Percentiles rank a stretch among this genome's conserved stretches.
phyloP scores from a whole-genome alignment of 2,888 invertebrate genomes.

The Galerucella nymphaeae region DNA sequence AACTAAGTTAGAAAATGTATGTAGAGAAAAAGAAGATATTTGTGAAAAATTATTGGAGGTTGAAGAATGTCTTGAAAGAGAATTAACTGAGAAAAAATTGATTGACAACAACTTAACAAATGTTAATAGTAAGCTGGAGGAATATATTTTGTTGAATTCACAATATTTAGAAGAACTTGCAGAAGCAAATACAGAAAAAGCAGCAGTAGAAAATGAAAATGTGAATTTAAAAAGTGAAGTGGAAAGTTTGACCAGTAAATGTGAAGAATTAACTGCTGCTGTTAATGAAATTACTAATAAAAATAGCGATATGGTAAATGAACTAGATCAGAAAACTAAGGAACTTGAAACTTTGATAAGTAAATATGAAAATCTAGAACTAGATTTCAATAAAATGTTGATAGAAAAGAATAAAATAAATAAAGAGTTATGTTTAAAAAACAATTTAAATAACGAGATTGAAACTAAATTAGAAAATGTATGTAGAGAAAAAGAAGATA shows the following conservation, averaged over 20 bases:
- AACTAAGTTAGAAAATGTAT: neutral
- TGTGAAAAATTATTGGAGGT: neutral
- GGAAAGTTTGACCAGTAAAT: slow-evolving; percentile 2
- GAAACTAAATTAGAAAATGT: neutral
- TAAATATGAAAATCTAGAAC: slow-evolving; percentile 1
- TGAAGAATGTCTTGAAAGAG: neutral
- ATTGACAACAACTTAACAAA: neutral
- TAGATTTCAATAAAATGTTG: neutral
- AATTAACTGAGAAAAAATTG: neutral
- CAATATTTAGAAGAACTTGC: slow-evolving; percentile 7
- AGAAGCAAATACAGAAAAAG: neutral
- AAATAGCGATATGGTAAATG: no score
- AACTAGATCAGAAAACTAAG: slow-evolving; percentile 8
- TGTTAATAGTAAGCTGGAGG: neutral
- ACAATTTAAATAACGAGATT: neutral
- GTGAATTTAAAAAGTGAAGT: slow-evolving; percentile 1
- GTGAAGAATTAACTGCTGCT: slow-evolving; percentile 24
- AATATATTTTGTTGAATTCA: neutral
- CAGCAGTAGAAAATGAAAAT: slow-evolving; percentile 7
- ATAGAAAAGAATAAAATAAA: neutral
- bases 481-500: neutral
- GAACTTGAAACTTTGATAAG: slow-evolving; percentile 3
- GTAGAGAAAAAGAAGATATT: neutral
- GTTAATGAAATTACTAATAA: no score
- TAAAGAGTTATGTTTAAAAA: neutral